Conservation (phyloP, 1,140 invertebrate genomes). For the Temnothorax nylanderi region DNA sequence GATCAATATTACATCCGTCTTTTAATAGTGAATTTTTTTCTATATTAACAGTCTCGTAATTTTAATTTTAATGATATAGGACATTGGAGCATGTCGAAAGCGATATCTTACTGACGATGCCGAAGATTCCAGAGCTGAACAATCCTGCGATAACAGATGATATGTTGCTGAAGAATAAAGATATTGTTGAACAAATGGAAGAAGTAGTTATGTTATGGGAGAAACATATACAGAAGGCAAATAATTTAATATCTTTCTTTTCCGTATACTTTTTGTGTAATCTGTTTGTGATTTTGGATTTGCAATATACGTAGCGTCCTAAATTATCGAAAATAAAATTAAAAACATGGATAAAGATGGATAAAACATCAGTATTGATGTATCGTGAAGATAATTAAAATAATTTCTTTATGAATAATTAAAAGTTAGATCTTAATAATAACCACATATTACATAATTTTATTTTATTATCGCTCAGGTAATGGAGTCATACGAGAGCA, state of each 20-base stretch:
- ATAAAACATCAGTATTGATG: neutral
- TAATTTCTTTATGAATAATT: neutral
- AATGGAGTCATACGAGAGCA: slow-evolving; percentile 75
- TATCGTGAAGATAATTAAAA: neutral
- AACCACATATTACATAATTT: neutral
- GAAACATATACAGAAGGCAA: slow-evolving; percentile 88
- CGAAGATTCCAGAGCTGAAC: slow-evolving; percentile 85
- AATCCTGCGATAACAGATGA: slow-evolving; percentile 84
- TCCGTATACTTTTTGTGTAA: neutral
- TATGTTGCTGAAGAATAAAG: slow-evolving; percentile 84
- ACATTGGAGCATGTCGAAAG: slow-evolving; percentile 89
- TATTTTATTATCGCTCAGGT: slow-evolving; percentile 65
- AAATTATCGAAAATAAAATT: neutral
- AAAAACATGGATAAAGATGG: neutral
- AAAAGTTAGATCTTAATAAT: neutral
- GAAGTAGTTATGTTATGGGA: slow-evolving; percentile 89
- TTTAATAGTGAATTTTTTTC: neutral
- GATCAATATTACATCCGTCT: neutral
- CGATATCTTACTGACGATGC: slow-evolving; percentile 88
- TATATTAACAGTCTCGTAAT: neutral
- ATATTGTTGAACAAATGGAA: slow-evolving; percentile 87
- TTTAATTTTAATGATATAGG: slow-evolving; percentile 80
- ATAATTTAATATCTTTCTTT: neutral
- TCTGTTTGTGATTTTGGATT: neutral
- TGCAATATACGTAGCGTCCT: neutral